Evolutionary conservation across 2,797 vertebrate species (phyloP), one percentile per base, ranked within the genome.

Genomic region (Channallabes apus): DNA sequence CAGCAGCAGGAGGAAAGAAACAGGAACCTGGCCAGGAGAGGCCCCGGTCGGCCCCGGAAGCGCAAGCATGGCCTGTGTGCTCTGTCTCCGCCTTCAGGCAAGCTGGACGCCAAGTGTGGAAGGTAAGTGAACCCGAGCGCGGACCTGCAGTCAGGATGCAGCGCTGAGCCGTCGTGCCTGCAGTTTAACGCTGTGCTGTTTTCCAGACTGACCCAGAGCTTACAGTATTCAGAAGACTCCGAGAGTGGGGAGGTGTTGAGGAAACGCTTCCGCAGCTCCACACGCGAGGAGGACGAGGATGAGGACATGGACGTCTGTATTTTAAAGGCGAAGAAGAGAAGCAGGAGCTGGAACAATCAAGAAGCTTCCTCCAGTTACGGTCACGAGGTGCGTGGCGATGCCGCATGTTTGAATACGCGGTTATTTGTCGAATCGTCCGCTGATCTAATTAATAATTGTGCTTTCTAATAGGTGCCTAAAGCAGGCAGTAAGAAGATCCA

Each of bases 31-130:
- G 94, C 94, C 65, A 94, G 97, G 92, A 96, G 97, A 89, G 98
- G 97, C 92, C 95, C 97, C 86, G 98, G 98, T 89, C 95, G 98
- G 94, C 98, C 98, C 75, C 94, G 97, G 93, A 99, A 99, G 95
- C 97, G 98, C 92, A 99, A 97, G 89, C 97, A 95, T 92, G 94
- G 94, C 94, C 93, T 92, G 85, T 93, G 92, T 85, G 82, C 94
- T 91, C 91, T 97, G 88, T 94, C 95, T 89, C 95, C 96, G 79
- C 95, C 96, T 92, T 93, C 95, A 91, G 94, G 94, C 92, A 99
- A 97, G 95, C 95, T 96, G 93, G 96, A 96, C 93, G 90, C 90
- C 94, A 96, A 96, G 94, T 95, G 95, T 94, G 96, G 94, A 95
- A 98, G 97, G 98, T 99, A 94, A 97, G 98, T 95, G 38, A 24